Evolutionary conservation across 2,888 invertebrate species (phyloP).

Genomic region (Candidula unifasciata): DNA sequence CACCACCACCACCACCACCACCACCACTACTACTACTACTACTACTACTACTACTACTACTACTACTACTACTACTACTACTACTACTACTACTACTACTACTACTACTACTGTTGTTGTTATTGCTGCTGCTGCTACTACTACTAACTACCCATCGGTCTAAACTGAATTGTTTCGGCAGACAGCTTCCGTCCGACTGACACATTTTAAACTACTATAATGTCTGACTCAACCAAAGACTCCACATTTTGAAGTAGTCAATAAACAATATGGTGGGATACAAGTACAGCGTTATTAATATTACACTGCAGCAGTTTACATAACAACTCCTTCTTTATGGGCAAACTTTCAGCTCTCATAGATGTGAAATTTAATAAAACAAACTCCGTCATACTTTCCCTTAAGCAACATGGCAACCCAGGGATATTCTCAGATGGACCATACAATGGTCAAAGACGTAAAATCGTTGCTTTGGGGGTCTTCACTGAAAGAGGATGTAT

Average conservation of each 20-base stretch:
- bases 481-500: slow-evolving; percentile 90
- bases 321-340: neutral
- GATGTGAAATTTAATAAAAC: neutral
- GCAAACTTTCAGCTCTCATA: neutral
- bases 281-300: neutral
- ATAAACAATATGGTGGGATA: slow-evolving; percentile 57
- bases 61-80: no score
- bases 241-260: slow-evolving; percentile 33
- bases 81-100: no score
- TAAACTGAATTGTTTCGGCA: slow-evolving; percentile 10
- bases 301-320: neutral
- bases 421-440: slow-evolving; percentile 46
- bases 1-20: no score
- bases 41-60: no score
- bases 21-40: no score
- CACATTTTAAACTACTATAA: no score
- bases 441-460: slow-evolving; percentile 80
- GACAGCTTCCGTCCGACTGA: no score
- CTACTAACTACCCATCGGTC: no score
- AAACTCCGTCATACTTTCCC: neutral
- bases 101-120: no score
- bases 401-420: neutral
- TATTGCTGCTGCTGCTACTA: no score
- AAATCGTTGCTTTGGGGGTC: slow-evolving; percentile 89
- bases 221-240: no score